phyloP scores from a whole-genome alignment of 1,140 invertebrate species.

The Aphaenogaster ashmeadi region DNA sequence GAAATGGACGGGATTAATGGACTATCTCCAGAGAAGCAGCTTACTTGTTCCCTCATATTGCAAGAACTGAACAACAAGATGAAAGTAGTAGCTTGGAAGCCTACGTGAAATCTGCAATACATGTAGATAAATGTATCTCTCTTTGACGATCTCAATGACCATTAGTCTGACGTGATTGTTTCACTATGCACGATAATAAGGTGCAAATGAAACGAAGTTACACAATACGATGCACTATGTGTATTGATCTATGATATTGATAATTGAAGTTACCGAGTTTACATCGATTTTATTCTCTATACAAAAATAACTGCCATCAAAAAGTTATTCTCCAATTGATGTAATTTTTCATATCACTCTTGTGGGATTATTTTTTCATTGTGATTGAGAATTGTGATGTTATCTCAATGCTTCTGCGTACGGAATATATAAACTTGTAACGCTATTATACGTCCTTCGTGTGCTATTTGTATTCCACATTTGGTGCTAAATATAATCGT shows the following conservation, averaged over 20 bases:
- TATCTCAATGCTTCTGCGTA: conserved; percentile 5
- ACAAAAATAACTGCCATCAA: conserved; percentile 65
- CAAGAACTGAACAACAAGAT: conserved; percentile 92
- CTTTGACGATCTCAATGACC: neutral
- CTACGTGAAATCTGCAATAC: conserved; percentile 79
- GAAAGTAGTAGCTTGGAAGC: conserved; percentile 90
- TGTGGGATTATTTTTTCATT: neutral
- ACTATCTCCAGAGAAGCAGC: conserved; percentile 88
- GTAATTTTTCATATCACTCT: neutral
- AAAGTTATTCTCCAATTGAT: conserved; percentile 14
- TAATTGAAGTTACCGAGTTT: neutral
- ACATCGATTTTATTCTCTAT: conserved; percentile 16
- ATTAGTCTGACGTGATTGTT: conserved; percentile 21
- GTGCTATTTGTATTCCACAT: neutral
- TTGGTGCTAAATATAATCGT: conserved; percentile 19
- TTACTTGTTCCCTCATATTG: conserved; percentile 90
- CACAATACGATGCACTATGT: neutral
- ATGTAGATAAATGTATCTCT: conserved; percentile 11
- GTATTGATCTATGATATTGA: neutral
- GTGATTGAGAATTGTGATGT: conserved; percentile 38
- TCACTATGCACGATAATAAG: neutral
- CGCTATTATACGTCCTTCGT: neutral
- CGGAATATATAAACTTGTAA: conserved; percentile 11
- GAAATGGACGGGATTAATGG: conserved; percentile 87
- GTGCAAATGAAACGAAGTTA: conserved; percentile 10